Evolutionary conservation across 2,113 vertebrate genomes (phyloP).

Genomic region (Agelaius phoeniceus): DNA sequence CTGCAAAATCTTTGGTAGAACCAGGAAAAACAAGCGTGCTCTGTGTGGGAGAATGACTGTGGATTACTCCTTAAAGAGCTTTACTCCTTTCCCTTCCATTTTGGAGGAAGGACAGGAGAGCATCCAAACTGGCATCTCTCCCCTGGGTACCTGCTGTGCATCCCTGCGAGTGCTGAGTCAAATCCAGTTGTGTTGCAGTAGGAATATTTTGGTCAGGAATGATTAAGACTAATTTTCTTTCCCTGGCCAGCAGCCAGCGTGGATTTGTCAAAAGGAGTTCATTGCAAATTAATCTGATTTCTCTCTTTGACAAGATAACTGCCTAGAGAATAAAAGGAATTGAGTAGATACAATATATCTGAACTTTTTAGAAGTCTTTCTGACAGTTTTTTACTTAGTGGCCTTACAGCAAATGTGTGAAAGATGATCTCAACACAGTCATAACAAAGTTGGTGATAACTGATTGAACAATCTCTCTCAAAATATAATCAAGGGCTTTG

Average conservation of each 20-base stretch:
- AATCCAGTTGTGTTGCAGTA: neutral
- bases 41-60: neutral
- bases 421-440: conserved; percentile 2
- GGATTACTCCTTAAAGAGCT: neutral
- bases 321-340: neutral
- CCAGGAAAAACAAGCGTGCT: neutral
- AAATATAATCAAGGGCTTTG: neutral
- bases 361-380: conserved; percentile 17
- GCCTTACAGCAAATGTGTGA: neutral
- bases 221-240: conserved; percentile 14
- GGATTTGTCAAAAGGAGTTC: conserved; percentile 14
- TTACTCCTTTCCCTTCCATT: neutral
- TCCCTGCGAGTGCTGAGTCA: neutral
- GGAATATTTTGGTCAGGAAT: conserved; percentile 18
- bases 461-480: conserved; percentile 10
- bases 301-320: conserved; percentile 28
- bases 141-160: neutral
- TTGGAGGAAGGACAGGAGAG: neutral
- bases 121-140: neutral
- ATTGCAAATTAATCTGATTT: conserved; percentile 43
- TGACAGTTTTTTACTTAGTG: neutral
- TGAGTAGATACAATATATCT: neutral
- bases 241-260: conserved; percentile 12
- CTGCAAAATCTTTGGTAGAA: neutral
- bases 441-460: neutral